phyloP scores from a whole-genome alignment of 2,113 vertebrate genomes.

The Cyanoderma ruficeps region DNA sequence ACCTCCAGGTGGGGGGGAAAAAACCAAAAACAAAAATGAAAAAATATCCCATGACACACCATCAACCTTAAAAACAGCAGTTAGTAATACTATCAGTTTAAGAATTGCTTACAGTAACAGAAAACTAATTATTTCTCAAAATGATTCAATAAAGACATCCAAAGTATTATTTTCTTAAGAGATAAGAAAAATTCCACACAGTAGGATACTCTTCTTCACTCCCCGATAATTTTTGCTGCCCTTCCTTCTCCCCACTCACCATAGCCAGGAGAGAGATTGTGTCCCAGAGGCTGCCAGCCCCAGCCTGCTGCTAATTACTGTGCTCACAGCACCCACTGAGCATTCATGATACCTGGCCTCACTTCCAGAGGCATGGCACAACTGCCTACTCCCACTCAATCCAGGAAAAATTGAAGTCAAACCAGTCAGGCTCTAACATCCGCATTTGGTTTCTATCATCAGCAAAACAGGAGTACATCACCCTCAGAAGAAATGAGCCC shows the following conservation, averaged over 20 bases:
- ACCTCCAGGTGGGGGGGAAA: rapidly evolving
- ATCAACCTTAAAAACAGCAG: neutral
- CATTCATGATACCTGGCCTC: neutral
- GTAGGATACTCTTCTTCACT: neutral
- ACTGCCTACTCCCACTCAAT: conserved; percentile 48
- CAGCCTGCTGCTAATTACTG: neutral
- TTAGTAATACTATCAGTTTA: neutral
- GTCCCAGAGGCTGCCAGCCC: neutral
- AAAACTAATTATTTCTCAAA: neutral
- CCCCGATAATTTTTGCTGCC: neutral
- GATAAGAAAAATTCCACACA: neutral
- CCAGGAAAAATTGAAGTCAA: conserved; percentile 49
- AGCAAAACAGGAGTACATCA: neutral
- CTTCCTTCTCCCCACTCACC: conserved; percentile 2
- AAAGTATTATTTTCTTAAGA: neutral
- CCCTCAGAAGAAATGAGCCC: neutral
- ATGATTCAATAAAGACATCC: neutral
- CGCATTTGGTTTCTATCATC: neutral
- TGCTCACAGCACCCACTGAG: neutral
- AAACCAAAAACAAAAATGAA: neutral
- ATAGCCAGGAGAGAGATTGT: neutral
- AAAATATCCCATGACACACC: neutral
- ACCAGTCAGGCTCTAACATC: conserved; percentile 26
- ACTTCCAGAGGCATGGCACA: conserved; percentile 36
- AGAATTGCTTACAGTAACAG: neutral